These are phyloP conservation scores for Periplaneta americana DNA, from an alignment of 1,140 invertebrate species.

Conservation along the genomic window DNA sequence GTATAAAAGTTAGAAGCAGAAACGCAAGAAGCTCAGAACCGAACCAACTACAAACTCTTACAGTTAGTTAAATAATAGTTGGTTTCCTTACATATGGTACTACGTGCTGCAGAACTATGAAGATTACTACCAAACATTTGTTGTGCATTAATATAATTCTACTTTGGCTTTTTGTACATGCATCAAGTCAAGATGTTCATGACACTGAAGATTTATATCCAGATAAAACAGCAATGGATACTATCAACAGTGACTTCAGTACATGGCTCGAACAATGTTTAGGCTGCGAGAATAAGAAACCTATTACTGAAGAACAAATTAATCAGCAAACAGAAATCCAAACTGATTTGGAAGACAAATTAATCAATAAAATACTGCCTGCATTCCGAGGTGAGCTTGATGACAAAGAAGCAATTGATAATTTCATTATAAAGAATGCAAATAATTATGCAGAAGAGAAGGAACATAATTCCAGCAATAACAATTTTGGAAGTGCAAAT, in stretches of 20 bases:
- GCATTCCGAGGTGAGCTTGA: too few relatives aligned
- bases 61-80: neutral
- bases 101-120: neutral
- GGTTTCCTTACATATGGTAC: neutral
- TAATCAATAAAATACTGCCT: too few relatives aligned
- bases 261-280: neutral
- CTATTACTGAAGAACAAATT: neutral
- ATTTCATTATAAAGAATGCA: neutral
- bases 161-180: neutral
- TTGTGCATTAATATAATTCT: neutral
- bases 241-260: neutral
- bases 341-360: neutral
- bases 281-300: neutral
- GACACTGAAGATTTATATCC: neutral
- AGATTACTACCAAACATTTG: neutral
- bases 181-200: too few relatives aligned
- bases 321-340: neutral
- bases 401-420: neutral
- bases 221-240: neutral
- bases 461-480: neutral
- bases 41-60: neutral
- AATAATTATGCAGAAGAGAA: neutral
- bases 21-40: neutral
- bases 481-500: neutral
- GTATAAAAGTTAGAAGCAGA: conserved; percentile 20